These are phyloP conservation scores for Osmoderma eremita DNA, from an alignment of 2,888 invertebrate species.

Conservation along the genomic window DNA sequence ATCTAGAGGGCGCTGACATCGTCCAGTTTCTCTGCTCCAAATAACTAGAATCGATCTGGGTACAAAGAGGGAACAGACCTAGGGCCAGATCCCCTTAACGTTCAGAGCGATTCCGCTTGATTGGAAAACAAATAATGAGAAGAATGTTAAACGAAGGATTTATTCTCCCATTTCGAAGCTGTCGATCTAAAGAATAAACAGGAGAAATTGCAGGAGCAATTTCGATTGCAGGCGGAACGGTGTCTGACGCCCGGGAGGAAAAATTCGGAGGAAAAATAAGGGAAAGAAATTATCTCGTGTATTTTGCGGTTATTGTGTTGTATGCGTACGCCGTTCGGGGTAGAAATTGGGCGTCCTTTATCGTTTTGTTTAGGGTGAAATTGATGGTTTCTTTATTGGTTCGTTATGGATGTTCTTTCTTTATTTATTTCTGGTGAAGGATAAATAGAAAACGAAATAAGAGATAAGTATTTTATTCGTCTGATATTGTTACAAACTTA, in stretches of 20 bases:
- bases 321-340: not conserved
- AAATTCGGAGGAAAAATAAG: constrained; percentile 7
- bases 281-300: constrained; percentile 21
- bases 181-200: not conserved
- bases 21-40: constrained; percentile 14
- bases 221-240: too few relatives aligned
- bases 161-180: constrained; percentile 23
- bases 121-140: constrained; percentile 51
- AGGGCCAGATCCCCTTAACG: not conserved
- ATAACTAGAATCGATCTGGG: constrained; percentile 44
- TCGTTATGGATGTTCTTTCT: constrained; percentile 12
- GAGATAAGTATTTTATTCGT: too few relatives aligned
- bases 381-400: constrained; percentile 21
- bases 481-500: too few relatives aligned
- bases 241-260: not conserved
- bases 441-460: too few relatives aligned
- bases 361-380: constrained; percentile 19
- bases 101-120: constrained; percentile 45
- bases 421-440: too few relatives aligned
- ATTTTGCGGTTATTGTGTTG: constrained; percentile 20
- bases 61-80: too few relatives aligned
- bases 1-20: constrained; percentile 30
- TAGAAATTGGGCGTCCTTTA: not conserved
- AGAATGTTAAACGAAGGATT: constrained; percentile 46
- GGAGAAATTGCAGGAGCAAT: too few relatives aligned